Evolutionary conservation across 2,797 vertebrate genomes (phyloP), one percentile per base, ranked within the genome.

Genomic region (Rhinoraja longicauda): DNA sequence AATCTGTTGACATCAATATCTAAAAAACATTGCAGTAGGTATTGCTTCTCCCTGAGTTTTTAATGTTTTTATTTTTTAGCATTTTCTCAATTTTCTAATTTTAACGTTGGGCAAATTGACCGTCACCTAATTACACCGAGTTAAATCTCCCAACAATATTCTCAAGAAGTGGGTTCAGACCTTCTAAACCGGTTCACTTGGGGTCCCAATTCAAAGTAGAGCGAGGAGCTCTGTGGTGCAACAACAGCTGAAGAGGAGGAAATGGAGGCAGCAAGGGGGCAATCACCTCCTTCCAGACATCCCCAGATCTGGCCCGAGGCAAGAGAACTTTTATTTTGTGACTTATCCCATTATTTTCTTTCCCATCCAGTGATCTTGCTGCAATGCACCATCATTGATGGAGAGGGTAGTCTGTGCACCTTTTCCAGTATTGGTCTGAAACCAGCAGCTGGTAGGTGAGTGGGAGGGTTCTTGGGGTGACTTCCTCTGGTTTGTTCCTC

Each of bases 341-440:
- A 88, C 62, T 88, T 88, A 88, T n/a, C 36, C 88, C 32, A 88
- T 88, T 88, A 36, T 88, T 67, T 88, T 88, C 62, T 88, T 67
- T 67, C 62, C 84, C 62, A 62, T 67, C 84, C 62, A 88, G 84
- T 88, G 88, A 67, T 88, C 84, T 88, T 88, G 59, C 84, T 67
- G 84, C 62, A 88, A 67, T 67, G 84, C 84, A 88, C 59, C 84
- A 88, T 67, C n/a, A 88, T 32, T 88, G 84, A 62, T 88, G 84
- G 84, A 88, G 84, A 88, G 84, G 62, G 84, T 67, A 67, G 84
- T 36, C 84, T 88, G 84, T 88, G 84, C 84, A 67, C 84, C 84
- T 88, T n/a, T 88, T 88, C 62, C 84, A 88, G 67, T 67, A 88
- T 62, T 88, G 84, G 84, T 67, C 84, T 88, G 84, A 88, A 88